Evolutionary conservation across 2,113 vertebrate genomes (phyloP).

Genomic region (Pelecanus crispus): DNA sequence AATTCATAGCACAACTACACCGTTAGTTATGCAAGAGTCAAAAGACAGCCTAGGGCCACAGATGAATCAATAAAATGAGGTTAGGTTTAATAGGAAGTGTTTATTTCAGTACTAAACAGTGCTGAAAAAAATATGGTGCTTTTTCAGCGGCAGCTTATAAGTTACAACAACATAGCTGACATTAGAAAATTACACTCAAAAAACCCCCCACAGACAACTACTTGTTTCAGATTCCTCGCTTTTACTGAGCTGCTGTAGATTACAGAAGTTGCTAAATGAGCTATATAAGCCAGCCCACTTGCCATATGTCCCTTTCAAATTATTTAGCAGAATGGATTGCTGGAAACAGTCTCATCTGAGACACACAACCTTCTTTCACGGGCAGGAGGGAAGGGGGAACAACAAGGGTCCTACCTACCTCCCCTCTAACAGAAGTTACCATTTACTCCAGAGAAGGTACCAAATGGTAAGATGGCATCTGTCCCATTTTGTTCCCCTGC

Average conservation of each 20-base stretch:
- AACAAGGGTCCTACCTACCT: not conserved
- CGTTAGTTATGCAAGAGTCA: not conserved
- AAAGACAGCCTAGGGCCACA: not conserved
- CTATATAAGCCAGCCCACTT: constrained; percentile 20
- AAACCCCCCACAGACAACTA: not conserved
- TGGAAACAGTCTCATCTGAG: not conserved
- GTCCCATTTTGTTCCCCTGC: not conserved
- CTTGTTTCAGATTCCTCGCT: not conserved
- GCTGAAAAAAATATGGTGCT: not conserved
- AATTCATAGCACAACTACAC: not conserved
- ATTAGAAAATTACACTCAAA: not conserved
- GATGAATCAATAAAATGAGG: constrained; percentile 11
- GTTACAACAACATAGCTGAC: not conserved
- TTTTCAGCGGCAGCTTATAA: constrained; percentile 6
- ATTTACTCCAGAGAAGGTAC: not conserved
- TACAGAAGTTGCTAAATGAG: constrained; percentile 9
- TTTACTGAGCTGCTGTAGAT: not conserved
- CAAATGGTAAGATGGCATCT: not conserved
- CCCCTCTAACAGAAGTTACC: not conserved
- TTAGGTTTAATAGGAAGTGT: not conserved
- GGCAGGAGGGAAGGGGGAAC: not conserved
- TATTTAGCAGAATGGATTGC: not conserved
- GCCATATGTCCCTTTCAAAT: constrained; percentile 28
- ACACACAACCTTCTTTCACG: rapidly evolving
- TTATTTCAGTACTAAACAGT: not conserved